phyloP scores from a whole-genome alignment of 2,888 invertebrate species.

The Volucella inflata region DNA sequence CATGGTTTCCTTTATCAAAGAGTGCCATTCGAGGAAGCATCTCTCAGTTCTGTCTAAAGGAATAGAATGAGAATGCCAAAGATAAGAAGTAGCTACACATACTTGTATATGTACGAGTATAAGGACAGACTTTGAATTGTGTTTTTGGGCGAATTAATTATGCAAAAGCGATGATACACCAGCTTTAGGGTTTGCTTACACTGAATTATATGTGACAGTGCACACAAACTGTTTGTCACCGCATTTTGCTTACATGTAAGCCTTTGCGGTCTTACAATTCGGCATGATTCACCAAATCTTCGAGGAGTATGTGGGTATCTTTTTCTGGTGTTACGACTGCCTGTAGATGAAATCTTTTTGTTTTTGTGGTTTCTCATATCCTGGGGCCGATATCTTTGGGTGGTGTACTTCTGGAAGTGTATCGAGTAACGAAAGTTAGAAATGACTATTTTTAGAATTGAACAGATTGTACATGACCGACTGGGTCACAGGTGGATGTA shows the following conservation, averaged over 20 bases:
- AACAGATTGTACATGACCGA: no score
- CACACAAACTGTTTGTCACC: constrained; percentile 57
- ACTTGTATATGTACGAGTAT: no score
- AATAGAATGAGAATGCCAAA: neutral
- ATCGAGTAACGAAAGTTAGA: no score
- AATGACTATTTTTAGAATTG: no score
- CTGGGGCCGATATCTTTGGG: no score
- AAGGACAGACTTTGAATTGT: constrained; percentile 23
- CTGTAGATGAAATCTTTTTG: no score
- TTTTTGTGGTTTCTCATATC: no score
- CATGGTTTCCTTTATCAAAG: no score
- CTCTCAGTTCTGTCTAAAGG: no score
- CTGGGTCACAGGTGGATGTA: no score
- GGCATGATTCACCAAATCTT: constrained; percentile 43
- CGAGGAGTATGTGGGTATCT: constrained; percentile 17
- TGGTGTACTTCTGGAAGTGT: no score
- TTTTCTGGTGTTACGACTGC: neutral
- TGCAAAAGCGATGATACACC: constrained; percentile 67
- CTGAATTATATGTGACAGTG: constrained; percentile 58
- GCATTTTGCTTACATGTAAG: constrained; percentile 49
- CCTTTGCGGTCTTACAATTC: constrained; percentile 51
- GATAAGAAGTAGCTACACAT: constrained; percentile 20
- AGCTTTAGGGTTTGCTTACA: constrained; percentile 50
- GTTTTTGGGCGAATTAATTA: constrained; percentile 68
- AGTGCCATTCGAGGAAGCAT: no score